These are phyloP conservation scores for Vesta saturnalis DNA, from an alignment of 2,888 invertebrate species.

Conservation along the genomic window DNA sequence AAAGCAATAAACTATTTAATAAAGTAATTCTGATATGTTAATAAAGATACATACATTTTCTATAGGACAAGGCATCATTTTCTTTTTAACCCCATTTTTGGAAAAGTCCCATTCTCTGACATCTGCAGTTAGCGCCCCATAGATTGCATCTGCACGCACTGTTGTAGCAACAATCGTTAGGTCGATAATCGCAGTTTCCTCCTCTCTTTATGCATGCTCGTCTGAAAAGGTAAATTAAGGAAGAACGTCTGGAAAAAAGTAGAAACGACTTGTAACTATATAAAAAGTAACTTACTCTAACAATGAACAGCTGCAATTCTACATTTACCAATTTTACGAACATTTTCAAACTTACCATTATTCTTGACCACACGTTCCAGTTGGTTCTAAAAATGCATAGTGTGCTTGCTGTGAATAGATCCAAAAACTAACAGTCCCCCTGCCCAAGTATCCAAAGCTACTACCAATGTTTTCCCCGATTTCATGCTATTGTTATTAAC, in stretches of 20 bases:
- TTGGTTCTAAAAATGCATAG: no score
- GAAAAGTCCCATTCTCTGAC: constrained; percentile 89
- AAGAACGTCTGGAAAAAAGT: constrained; percentile 81
- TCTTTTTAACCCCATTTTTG: constrained; percentile 82
- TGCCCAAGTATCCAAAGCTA: no score
- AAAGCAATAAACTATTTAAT: neutral
- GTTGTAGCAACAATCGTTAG: constrained; percentile 86
- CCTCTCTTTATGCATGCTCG: constrained; percentile 84
- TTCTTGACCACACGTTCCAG: no score
- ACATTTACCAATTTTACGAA: neutral
- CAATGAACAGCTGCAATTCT: constrained; percentile 20
- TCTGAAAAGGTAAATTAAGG: constrained; percentile 86
- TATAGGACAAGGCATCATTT: neutral
- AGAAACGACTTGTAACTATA: constrained; percentile 61
- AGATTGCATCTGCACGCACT: constrained; percentile 88
- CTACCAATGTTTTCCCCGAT: no score
- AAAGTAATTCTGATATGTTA: neutral
- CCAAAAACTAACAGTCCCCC: no score
- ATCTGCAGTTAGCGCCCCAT: constrained; percentile 89
- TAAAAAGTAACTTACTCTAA: constrained; percentile 29
- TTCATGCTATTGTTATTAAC: no score
- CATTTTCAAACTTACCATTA: neutral
- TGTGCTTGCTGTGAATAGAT: no score
- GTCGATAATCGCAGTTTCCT: constrained; percentile 85
- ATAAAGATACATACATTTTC: constrained; percentile 3